Base-by-base conservation (phyloP, 1,140 invertebrate genomes). In the Drosophila persimilis region DNA sequence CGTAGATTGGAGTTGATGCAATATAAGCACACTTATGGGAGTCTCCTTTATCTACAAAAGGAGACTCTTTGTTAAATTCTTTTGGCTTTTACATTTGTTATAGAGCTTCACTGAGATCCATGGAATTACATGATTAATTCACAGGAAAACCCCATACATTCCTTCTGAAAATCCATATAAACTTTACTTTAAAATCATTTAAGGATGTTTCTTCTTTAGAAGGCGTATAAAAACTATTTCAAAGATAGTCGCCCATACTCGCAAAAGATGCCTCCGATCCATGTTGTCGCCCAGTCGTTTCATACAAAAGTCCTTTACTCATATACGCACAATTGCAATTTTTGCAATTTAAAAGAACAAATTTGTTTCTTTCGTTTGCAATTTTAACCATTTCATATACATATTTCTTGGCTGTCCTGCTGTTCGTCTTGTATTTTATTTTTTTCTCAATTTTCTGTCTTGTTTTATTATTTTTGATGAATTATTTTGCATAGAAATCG, bases 391-490 rank as follows among this genome's bases (percentile, higher is more conserved):
- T 47, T 45, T 57, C 22, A 15, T 52, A 35, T 41, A 45, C 51
- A 35, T 41, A 45, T 48, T 31, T 53, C 24, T 61, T 22, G 11
- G 43, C 51, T 31, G 41, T 13, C 22, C 41, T 35, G 26, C 29
- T 51, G 35, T 26, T 26, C 26, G 26, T 29, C 7, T 29, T 29
- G 22, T 20, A 11, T 35, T 9, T 9, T 9, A 31, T 31, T 45
- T 75, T 57, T 56, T 77, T 69, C 35, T 69, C 8, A 35, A 47
- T 64, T 72, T 64, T 46, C 52, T 48, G 56, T 60, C 57, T 59
- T 73, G 62, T 54, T 65, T 60, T 62, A 73, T 71, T 70, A 80
- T 70, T 62, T 64, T 62, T 74, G 80, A 80, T 86, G 77, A 86
- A 85, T 85, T 80, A 66, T 67, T 73, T 86, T 66, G 52, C 76